These are phyloP conservation scores for Adineta ricciae DNA, from an alignment of 2,888 invertebrate species.

Conservation along the genomic window DNA sequence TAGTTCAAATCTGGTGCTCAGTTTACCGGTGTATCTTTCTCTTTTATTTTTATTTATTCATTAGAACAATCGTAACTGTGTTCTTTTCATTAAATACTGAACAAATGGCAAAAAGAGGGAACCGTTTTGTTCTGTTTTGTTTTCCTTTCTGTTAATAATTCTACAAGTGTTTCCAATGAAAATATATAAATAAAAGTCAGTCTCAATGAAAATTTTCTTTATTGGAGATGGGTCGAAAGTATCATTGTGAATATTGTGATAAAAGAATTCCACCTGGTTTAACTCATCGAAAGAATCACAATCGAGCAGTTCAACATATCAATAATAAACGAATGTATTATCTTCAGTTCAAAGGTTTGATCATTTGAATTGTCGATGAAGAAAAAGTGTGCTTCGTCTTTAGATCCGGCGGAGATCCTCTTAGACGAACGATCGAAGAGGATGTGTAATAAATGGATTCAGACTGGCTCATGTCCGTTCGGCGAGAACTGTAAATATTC, in stretches of 20 bases:
- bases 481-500: conserved; percentile 18
- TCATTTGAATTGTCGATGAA: too few relatives aligned
- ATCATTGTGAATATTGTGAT: conserved; percentile 20
- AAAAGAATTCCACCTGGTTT: not conserved
- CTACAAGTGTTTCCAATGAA: not conserved
- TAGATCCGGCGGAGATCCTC: not conserved
- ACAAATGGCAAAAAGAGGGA: not conserved
- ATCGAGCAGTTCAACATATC: not conserved
- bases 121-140: not conserved
- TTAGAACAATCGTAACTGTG: not conserved
- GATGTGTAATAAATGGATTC: conserved; percentile 11
- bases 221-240: not conserved
- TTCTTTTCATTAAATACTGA: not conserved
- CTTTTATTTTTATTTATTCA: not conserved
- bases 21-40: not conserved
- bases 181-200: too few relatives aligned
- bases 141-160: not conserved
- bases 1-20: not conserved
- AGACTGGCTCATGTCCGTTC: not conserved
- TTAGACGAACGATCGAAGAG: not conserved
- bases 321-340: not conserved
- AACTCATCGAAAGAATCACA: not conserved
- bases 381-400: too few relatives aligned
- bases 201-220: not conserved
- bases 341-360: not conserved